These are phyloP conservation scores for Mus spretus DNA, from an alignment of 2,797 vertebrate genomes.

Conservation along the genomic window DNA sequence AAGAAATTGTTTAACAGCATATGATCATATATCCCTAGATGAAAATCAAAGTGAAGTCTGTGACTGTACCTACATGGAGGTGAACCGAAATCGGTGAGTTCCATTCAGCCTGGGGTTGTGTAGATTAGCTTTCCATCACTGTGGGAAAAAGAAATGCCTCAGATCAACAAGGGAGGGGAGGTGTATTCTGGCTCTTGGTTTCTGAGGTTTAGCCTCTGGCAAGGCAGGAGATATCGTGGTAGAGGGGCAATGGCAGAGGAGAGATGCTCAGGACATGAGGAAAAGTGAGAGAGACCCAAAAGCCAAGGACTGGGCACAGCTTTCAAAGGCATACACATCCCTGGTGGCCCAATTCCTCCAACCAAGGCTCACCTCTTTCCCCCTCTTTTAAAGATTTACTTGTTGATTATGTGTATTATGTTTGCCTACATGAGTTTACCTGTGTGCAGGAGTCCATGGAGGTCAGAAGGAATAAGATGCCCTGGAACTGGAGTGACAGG, in stretches of 20 bases:
- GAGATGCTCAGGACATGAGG: background rate
- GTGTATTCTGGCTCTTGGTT: background rate
- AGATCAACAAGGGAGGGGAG: background rate
- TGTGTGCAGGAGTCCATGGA: background rate
- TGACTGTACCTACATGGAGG: conserved; percentile 89
- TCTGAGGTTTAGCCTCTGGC: background rate
- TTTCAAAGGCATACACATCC: background rate
- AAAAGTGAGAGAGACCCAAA: background rate
- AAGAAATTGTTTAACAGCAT: background rate
- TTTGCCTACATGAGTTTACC: background rate
- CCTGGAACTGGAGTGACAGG: background rate
- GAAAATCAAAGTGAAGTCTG: conserved; percentile 87
- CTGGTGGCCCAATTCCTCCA: background rate
- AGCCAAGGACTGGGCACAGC: background rate
- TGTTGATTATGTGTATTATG: background rate
- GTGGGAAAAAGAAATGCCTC: background rate
- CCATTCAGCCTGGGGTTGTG: background rate
- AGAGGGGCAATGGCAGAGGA: background rate
- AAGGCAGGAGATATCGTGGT: background rate
- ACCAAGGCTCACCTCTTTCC: too few relatives aligned
- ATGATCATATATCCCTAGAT: conserved; percentile 81
- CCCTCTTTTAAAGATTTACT: background rate
- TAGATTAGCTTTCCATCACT: background rate
- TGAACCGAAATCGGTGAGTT: conserved; percentile 91
- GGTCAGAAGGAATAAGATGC: background rate